Base-by-base conservation (phyloP, 2,888 invertebrate species). In the Himalopsyche tibetana region DNA sequence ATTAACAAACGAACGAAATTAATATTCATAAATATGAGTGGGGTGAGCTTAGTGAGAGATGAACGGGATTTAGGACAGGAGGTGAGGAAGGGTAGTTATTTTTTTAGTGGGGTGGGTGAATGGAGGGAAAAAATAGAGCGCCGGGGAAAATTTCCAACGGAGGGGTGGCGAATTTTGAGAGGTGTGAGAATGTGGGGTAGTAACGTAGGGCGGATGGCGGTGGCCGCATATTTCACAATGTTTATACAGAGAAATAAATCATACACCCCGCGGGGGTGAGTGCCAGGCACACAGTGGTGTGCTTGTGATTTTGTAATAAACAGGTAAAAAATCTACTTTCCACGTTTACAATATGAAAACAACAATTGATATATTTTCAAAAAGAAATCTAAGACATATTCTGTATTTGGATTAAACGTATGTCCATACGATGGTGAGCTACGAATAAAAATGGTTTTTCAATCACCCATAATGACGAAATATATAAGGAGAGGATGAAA, bases 201-300 rank as follows among this genome's bases (percentile, higher is more conserved):
- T 74, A 74, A 74, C 74, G 74, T 45, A 15, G 85, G 42, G 80
- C 74, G 55, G 79, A 55, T 82, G 63, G 63, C 45, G 84, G 80
- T 45, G 55, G 82, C 84, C 83, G 82, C 88, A 86, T 88, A 85
- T 87, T 88, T 85, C 86, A 85, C 81, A 74, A 87, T 88, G 87
- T 86, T 87, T 87, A 84, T 85, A 82, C 85, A 82, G 63, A 80
- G 84, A 86, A 85, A 88, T 88, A 88, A 88, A 88, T 88, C 88
- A 88, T 28, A 80, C 83, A 40, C 82, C 36, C 82, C 83, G 80
- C 84, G 82, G 82, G 82, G 69, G 87, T 82, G 28, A 56, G 82
- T 55, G 17, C 40, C 36, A 80, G 80, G 80, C 51, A 80, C 45
- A 56, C 82, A 80, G 56, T 82, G 85, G 85, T 84, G 79, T 74